phyloP scores from a whole-genome alignment of 2,888 invertebrate genomes.

The Drosophila crucigera region DNA sequence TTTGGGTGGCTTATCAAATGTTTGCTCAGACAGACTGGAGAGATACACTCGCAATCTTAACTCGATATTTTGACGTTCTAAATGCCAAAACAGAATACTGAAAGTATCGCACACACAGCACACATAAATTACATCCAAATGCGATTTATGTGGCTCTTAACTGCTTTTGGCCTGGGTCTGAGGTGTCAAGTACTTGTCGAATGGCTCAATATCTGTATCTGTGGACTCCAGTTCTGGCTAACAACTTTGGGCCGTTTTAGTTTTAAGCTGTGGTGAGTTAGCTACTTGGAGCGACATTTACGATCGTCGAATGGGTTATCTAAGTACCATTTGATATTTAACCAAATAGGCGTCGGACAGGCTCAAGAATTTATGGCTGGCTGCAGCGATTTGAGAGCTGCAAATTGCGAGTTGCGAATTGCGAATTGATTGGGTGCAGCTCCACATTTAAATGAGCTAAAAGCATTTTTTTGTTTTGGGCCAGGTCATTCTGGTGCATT shows the following conservation, averaged over 20 bases:
- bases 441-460: constrained; percentile 51
- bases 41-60: constrained; percentile 21
- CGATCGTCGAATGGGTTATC: constrained; percentile 32
- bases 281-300: constrained; percentile 43
- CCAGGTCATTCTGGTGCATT: constrained; percentile 18
- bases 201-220: constrained; percentile 8
- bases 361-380: constrained; percentile 69
- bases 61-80: constrained; percentile 24
- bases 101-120: constrained; percentile 4
- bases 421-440: constrained; percentile 65
- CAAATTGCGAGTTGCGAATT: constrained; percentile 8
- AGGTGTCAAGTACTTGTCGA: constrained; percentile 38
- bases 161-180: background rate
- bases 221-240: constrained; percentile 4
- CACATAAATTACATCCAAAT: constrained; percentile 23
- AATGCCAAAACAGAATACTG: constrained; percentile 9
- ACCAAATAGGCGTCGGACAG: constrained; percentile 48
- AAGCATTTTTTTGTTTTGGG: constrained; percentile 1
- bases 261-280: background rate
- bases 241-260: background rate
- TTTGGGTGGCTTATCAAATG: constrained; percentile 16
- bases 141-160: constrained; percentile 20
- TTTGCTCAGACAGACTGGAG: background rate
- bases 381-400: constrained; percentile 13
- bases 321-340: constrained; percentile 54